Percentiles rank a stretch among this genome's conserved stretches.
Evolutionary conservation across 2,113 vertebrate species (phyloP).

Genomic region (Campylomormyrus tamandua): DNA sequence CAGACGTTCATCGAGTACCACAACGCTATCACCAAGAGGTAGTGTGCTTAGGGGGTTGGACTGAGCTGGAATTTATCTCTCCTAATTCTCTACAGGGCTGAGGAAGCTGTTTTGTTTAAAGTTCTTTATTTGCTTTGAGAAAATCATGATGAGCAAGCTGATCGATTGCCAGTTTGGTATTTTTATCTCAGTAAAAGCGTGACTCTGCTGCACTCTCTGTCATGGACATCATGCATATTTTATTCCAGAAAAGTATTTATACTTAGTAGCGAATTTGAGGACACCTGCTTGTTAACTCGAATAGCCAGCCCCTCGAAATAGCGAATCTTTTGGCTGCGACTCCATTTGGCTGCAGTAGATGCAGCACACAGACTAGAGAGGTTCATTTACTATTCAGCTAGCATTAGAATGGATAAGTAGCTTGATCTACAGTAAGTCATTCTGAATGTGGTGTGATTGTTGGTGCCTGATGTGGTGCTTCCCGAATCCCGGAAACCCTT

Average conservation of each 20-base stretch:
- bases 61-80: neutral
- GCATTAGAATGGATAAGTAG: neutral
- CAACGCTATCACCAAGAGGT: slow-evolving; percentile 87
- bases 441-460: neutral
- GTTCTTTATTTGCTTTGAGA: neutral
- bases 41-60: slow-evolving; percentile 32
- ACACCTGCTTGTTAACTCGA: neutral
- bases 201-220: neutral
- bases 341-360: neutral
- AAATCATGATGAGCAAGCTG: neutral
- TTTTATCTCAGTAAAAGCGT: neutral
- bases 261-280: neutral
- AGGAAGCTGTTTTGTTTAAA: neutral
- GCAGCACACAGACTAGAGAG: neutral
- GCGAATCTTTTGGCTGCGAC: neutral
- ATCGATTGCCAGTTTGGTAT: neutral
- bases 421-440: neutral
- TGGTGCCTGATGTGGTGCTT: neutral
- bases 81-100: slow-evolving; percentile 15
- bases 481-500: neutral
- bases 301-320: neutral
- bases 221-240: neutral
- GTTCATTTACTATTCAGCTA: neutral
- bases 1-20: slow-evolving; percentile 86
- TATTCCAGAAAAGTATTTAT: neutral